Percentiles rank a stretch among this genome's conserved stretches.
Evolutionary conservation across 2,888 invertebrate genomes (phyloP).

Genomic region (Himalopsyche anomala): DNA sequence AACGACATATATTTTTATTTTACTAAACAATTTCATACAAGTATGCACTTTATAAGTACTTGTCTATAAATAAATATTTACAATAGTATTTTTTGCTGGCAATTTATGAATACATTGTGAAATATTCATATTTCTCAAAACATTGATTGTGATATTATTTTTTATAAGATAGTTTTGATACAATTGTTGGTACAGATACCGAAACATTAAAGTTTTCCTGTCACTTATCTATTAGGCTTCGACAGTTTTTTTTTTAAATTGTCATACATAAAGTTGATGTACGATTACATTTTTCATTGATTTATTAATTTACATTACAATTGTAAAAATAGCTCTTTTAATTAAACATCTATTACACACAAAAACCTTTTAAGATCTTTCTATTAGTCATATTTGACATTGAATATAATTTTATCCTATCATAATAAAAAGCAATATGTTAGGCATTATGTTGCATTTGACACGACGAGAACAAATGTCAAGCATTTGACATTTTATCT

Average conservation of each 20-base stretch:
- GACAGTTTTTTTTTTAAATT: neutral
- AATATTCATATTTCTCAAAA: neutral
- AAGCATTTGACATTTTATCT: too few species aligned
- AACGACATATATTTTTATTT: constrained; percentile 7
- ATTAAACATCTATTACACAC: neutral
- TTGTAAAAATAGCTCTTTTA: constrained; percentile 38
- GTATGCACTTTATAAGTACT: neutral
- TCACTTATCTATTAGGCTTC: constrained; percentile 10
- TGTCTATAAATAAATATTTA: neutral
- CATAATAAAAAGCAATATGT: neutral
- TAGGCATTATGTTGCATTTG: too few species aligned
- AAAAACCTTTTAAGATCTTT: neutral
- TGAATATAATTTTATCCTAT: neutral
- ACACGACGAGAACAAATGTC: too few species aligned
- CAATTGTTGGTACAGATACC: neutral
- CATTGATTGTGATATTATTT: neutral
- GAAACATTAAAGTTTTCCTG: neutral
- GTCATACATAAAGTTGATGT: neutral
- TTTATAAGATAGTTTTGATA: neutral
- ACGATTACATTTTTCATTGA: neutral
- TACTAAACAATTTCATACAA: neutral
- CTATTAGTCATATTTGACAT: constrained; percentile 1
- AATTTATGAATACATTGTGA: neutral
- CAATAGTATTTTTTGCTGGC: neutral
- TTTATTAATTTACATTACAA: neutral